Evolutionary conservation across 2,888 invertebrate species (phyloP), one percentile per base, ranked within the genome.

Genomic region (Gasteruption jaculator): DNA sequence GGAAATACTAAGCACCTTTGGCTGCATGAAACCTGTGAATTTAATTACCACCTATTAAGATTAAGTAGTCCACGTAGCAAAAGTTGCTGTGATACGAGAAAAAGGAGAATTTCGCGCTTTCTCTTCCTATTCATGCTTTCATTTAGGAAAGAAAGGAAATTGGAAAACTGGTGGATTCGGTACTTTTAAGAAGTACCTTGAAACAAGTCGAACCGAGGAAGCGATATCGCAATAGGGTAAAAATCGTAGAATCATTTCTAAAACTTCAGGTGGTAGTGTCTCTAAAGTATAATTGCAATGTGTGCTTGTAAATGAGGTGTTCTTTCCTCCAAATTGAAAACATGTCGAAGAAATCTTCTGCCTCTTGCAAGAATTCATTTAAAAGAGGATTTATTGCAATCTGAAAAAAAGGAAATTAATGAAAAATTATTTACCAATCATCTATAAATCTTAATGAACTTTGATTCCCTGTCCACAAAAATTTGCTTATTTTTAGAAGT

Each of bases 261-360:
- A 48, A 12, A 70, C 54, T 53, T 70, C 70, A 5, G 63, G 63
- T 2, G 70, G 70, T 18, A 70, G 53, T 4, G 48, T 57, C 11
- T 68, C 64, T 36, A 68, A 40, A 4, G 52, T 57, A 30, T 53
- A 47, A 15, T 6, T 8, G 11, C 24, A 16, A 22, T 33, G 34
- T 6, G 5, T 24, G 12, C 14, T 31, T 7, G 30, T 21, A 40
- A 25, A 12, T 30, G 12, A 21, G 21, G 5, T 31, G 3, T 19
- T 32, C 14, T 26, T 15, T 5, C 21, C 34, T 14, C 20, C 36
- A n/a, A 24, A 15, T n/a, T 38, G 24, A 3, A 45, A 35, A 20
- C 25, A 38, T 25, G 20, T 39, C 15, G 22, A n/a, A 4, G 36
- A 29, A 18, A 48, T 10, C 30, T 43, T 55, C 5, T 21, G 48